A percentile compares a stretch with the other conserved stretches of the same genome.
phyloP scores from a whole-genome alignment of 2,888 invertebrate genomes.

The Hololepta plana region DNA sequence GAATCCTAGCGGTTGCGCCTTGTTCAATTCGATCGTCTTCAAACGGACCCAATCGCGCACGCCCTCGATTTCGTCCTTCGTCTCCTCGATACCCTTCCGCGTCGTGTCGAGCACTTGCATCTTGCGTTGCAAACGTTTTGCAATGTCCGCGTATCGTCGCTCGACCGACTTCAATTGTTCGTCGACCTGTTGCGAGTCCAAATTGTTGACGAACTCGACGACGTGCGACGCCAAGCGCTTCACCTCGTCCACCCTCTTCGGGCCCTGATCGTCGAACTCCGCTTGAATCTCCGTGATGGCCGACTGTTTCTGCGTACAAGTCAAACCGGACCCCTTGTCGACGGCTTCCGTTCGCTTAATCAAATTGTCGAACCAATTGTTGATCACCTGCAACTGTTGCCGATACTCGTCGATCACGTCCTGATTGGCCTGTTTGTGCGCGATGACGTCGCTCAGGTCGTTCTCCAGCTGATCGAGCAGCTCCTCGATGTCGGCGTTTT shows the following conservation, averaged over 20 bases:
- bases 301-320: constrained; percentile 60
- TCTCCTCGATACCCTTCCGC: constrained; percentile 64
- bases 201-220: constrained; percentile 63
- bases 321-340: constrained; percentile 69
- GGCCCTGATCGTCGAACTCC: constrained; percentile 58
- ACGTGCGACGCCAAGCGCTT: constrained; percentile 53
- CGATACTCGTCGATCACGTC: constrained; percentile 63
- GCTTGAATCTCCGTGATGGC: constrained; percentile 52
- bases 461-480: constrained; percentile 53
- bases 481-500: constrained; percentile 51
- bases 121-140: constrained; percentile 70
- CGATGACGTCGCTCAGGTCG: constrained; percentile 50
- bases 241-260: constrained; percentile 50
- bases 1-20: constrained; percentile 52
- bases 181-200: constrained; percentile 80
- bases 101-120: constrained; percentile 68
- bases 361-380: constrained; percentile 65
- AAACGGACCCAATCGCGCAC: constrained; percentile 65
- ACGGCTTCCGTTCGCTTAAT: constrained; percentile 65
- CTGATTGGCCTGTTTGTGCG: constrained; percentile 58
- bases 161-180: constrained; percentile 76
- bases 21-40: constrained; percentile 46
- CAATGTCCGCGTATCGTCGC: constrained; percentile 65
- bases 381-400: constrained; percentile 53
- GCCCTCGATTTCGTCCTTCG: constrained; percentile 61